Evolutionary conservation across 2,113 vertebrate genomes (phyloP).

Genomic region (Callipepla squamata): DNA sequence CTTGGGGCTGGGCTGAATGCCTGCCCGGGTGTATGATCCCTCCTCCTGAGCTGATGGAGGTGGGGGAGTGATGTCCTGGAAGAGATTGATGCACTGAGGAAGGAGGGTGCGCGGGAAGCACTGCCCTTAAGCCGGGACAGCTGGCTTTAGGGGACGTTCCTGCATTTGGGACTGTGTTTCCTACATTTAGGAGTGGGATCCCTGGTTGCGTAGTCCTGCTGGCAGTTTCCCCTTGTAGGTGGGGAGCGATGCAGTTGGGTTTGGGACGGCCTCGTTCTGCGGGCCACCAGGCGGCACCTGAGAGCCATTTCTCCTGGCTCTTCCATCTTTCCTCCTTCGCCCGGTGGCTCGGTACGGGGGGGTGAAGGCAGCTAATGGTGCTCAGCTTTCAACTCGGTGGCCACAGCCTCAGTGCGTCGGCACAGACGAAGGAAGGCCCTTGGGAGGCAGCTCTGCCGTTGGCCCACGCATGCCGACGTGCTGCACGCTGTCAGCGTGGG

Average conservation of each 20-base stretch:
- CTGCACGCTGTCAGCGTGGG: neutral
- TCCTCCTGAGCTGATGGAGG: neutral
- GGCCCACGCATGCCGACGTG: accelerated
- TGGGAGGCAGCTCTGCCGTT: accelerated
- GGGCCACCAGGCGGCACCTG: neutral
- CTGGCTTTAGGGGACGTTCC: neutral
- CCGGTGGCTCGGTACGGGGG: neutral
- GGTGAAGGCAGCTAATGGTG: neutral
- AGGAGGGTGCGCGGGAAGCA: neutral
- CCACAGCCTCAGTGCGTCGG: neutral
- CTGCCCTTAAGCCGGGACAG: neutral
- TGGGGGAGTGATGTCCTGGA: neutral
- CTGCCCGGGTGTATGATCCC: neutral
- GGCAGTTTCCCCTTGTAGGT: neutral
- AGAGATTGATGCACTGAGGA: neutral
- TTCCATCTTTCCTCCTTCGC: neutral
- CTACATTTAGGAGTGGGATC: no score
- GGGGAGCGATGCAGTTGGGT: neutral
- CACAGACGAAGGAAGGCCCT: accelerated
- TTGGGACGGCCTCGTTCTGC: neutral
- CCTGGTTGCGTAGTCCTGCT: accelerated
- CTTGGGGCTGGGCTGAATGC: accelerated
- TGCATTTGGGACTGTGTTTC: neutral
- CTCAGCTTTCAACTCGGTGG: neutral
- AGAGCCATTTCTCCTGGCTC: neutral